Conservation (phyloP, 2,888 invertebrate genomes). For the Nemapogon koenigi region DNA sequence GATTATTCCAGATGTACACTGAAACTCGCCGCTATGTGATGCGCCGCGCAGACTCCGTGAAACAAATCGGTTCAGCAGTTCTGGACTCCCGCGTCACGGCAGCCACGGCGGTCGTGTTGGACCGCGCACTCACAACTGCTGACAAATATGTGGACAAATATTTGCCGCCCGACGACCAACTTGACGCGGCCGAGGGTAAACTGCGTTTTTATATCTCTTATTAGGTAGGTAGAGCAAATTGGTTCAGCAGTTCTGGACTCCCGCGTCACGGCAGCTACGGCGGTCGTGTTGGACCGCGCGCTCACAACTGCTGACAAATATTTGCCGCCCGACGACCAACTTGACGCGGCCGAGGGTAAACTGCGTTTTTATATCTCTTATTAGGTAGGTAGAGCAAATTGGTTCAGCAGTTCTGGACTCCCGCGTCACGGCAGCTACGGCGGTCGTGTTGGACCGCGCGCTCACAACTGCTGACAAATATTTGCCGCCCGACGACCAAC, state of each 20-base stretch:
- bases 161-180: slow-evolving; percentile 72
- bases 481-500: too few species aligned
- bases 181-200: slow-evolving; percentile 71
- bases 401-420: too few species aligned
- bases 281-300: slow-evolving; percentile 76
- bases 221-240: slow-evolving; percentile 80
- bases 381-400: too few species aligned
- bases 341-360: slow-evolving; percentile 71
- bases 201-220: too few species aligned
- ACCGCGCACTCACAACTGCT: slow-evolving; percentile 77
- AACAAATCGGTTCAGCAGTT: slow-evolving; percentile 74
- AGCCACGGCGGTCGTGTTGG: slow-evolving; percentile 76
- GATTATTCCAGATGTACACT: slow-evolving; percentile 71
- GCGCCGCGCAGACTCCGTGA: slow-evolving; percentile 83
- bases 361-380: too few species aligned
- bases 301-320: slow-evolving; percentile 80
- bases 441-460: too few species aligned
- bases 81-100: slow-evolving; percentile 74
- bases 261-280: slow-evolving; percentile 76
- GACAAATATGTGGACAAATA: slow-evolving; percentile 85
- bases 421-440: too few species aligned
- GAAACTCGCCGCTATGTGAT: slow-evolving; percentile 82
- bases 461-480: too few species aligned
- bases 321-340: slow-evolving; percentile 72
- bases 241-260: slow-evolving; percentile 74